phyloP scores from a whole-genome alignment of 2,113 vertebrate genomes.

The Ammodytes dubius region DNA sequence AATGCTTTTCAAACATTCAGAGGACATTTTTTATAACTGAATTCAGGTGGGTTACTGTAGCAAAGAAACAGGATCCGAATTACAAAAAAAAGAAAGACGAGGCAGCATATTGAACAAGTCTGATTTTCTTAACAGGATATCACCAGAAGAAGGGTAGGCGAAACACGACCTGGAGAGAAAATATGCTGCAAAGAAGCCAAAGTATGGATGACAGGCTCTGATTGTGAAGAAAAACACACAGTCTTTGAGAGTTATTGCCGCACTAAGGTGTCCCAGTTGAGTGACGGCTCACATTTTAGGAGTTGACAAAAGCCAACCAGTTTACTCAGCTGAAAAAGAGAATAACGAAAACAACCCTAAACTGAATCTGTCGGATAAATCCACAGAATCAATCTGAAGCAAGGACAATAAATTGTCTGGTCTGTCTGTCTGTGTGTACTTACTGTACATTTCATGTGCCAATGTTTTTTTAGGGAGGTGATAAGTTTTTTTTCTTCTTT shows the following conservation, averaged over 20 bases:
- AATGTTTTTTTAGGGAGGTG: background rate
- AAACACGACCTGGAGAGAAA: conserved; percentile 2
- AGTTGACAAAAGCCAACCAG: background rate
- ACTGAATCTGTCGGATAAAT: conserved; percentile 14
- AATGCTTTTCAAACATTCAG: background rate
- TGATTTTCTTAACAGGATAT: conserved; percentile 11
- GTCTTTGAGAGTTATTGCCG: background rate
- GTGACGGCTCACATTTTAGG: conserved; percentile 24
- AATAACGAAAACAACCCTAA: conserved; percentile 8
- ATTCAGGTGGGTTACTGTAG: conserved; percentile 6
- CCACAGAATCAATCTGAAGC: conserved; percentile 5
- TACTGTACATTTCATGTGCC: background rate
- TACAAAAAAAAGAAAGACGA: conserved; percentile 23
- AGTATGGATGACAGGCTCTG: background rate
- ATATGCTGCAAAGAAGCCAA: conserved; percentile 6
- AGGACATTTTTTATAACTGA: background rate
- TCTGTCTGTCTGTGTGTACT: background rate
- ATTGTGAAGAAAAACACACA: background rate
- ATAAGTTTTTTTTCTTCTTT: background rate
- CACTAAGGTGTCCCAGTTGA: background rate
- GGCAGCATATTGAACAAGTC: conserved; percentile 19
- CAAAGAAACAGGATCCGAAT: conserved; percentile 23
- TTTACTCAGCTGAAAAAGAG: conserved; percentile 24
- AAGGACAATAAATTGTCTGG: background rate
- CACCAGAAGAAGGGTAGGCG: background rate